Evolutionary conservation across 1,140 invertebrate genomes (phyloP), one percentile per base, ranked within the genome.

Genomic region (Heterodera schachtii): DNA sequence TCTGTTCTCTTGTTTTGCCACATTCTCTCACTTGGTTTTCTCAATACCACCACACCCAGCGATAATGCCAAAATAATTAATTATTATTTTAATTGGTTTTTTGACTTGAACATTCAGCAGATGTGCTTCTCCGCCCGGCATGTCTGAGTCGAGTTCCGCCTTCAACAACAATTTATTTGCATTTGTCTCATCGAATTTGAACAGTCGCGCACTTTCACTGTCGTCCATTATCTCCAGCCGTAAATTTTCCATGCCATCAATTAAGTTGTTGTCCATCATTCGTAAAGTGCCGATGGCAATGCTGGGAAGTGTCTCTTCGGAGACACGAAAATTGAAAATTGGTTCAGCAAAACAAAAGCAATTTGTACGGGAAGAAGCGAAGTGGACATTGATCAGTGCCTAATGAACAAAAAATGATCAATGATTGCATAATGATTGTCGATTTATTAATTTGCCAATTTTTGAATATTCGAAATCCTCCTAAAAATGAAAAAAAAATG

Each of bases 141-240:
- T 84, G 86, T 91, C 91, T 82, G 90, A 91, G 83, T 91, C 90
- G 16, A 91, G 79, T 8, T 83, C 80, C n/a, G 86, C 79, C 16
- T 84, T 87, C 41, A 91, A 82, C 43, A 86, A 2, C 13, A 84
- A 11, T 47, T 73, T 67, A n/a, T 82, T 82, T 73, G 71, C 31
- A 4, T 31, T 86, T n/a, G 46, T 70, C 16, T 69, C 60, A 83
- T 84, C 83, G 31, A 84, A 70, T 21, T 49, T 47, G 69, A 84
- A 84, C 21, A 60, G 13, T 49, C 41, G 80, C n/a, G 47, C 80
- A 19, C 47, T 31, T 4, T 87, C 81, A 43, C 88, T 85, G 75
- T 88, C 87, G 67, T 81, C 85, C 43, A 91, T 89, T 31, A 86
- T 82, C 67, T 87, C 89, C 78, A 90, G 9, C 76, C 21, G 11